These are phyloP conservation scores for Ahaetulla prasina DNA, from an alignment of 2,113 vertebrate genomes.

Conservation along the genomic window DNA sequence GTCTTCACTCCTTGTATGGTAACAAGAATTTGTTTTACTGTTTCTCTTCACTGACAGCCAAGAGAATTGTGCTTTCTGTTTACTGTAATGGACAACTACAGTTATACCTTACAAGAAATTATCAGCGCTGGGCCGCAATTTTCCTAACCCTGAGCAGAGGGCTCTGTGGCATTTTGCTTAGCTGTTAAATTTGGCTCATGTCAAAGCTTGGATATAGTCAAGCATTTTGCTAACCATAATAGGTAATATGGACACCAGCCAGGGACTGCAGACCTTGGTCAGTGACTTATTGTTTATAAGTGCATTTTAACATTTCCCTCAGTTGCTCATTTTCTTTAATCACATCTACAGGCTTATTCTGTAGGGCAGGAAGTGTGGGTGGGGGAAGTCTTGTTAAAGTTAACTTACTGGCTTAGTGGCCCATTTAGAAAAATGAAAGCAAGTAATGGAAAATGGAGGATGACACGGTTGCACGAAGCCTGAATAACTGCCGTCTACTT, in stretches of 20 bases:
- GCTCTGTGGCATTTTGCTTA: constrained; percentile 54
- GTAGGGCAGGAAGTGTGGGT: background rate
- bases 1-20: constrained; percentile 45
- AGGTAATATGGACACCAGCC: constrained; percentile 77
- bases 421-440: background rate
- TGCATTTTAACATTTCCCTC: constrained; percentile 30
- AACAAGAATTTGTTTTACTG: constrained; percentile 29
- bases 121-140: constrained; percentile 10
- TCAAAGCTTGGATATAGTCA: constrained; percentile 44
- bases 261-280: constrained; percentile 50
- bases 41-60: constrained; percentile 24
- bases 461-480: background rate
- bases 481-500: background rate
- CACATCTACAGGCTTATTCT: background rate
- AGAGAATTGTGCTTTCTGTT: constrained; percentile 35
- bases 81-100: constrained; percentile 32
- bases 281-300: constrained; percentile 63
- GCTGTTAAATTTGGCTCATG: constrained; percentile 67
- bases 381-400: background rate
- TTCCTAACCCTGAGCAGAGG: constrained; percentile 58
- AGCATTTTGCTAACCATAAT: constrained; percentile 84
- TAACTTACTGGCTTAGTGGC: background rate
- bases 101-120: constrained; percentile 23
- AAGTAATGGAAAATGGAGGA: background rate
- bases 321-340: constrained; percentile 37